Evolutionary conservation across 2,113 vertebrate species (phyloP).

Genomic region (Entelurus aequoreus): DNA sequence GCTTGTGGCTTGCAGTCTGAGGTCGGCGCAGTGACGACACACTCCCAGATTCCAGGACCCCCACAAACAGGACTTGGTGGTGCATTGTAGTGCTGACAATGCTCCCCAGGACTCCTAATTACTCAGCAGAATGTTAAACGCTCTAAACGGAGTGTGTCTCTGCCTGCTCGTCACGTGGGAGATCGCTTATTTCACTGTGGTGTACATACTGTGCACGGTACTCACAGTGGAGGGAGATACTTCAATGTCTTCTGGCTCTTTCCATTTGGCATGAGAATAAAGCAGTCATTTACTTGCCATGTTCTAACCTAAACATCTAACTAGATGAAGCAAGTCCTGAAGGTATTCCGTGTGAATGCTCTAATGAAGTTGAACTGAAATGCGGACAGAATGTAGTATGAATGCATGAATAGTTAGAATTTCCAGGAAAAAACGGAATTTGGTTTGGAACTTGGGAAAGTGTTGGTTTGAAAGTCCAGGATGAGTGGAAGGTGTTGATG

Average conservation of each 20-base stretch:
- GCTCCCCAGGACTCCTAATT: constrained; percentile 56
- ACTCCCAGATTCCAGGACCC: constrained; percentile 69
- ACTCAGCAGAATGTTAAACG: constrained; percentile 35
- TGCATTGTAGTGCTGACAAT: constrained; percentile 60
- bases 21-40: constrained; percentile 70
- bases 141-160: constrained; percentile 34
- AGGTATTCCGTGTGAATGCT: no score
- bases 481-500: no score
- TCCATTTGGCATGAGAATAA: constrained; percentile 36
- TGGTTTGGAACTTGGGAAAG: no score
- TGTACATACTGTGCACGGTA: constrained; percentile 3
- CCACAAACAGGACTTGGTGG: constrained; percentile 67
- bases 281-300: constrained; percentile 52
- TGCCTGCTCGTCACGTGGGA: constrained; percentile 4
- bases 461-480: no score
- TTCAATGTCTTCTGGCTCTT: constrained; percentile 24
- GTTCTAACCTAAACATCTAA: constrained; percentile 57
- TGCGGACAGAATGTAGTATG: no score
- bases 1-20: constrained; percentile 73
- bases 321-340: no score
- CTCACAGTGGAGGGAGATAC: constrained; percentile 30
- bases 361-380: no score
- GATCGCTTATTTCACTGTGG: not conserved
- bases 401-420: no score
- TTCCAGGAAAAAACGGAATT: no score